A percentile compares a stretch with the other conserved stretches of the same genome.
Evolutionary conservation across 2,888 invertebrate species (phyloP).

Genomic region (Nesidiocoris tenuis): DNA sequence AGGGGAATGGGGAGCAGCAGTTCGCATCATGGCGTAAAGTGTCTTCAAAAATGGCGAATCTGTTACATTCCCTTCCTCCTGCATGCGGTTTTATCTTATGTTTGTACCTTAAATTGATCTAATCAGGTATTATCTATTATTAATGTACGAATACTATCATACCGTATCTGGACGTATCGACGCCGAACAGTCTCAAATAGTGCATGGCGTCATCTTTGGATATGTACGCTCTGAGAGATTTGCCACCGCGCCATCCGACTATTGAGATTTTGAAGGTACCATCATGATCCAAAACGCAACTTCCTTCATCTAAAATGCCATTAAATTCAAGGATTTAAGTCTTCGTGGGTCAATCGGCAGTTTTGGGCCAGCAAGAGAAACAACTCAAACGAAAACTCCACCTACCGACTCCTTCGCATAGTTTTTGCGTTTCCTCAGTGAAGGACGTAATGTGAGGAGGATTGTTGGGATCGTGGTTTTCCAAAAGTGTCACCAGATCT

Average conservation of each 20-base stretch:
- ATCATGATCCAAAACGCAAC: conserved; percentile 71
- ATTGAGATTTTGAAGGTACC: conserved; percentile 58
- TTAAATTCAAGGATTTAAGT: too few relatives aligned
- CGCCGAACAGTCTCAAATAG: conserved; percentile 79
- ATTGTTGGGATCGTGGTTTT: conserved; percentile 74
- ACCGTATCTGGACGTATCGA: conserved; percentile 84
- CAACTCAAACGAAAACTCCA: too few relatives aligned
- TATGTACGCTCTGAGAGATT: conserved; percentile 84
- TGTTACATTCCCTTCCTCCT: too few relatives aligned
- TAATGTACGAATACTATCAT: conserved; percentile 52
- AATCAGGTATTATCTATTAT: conserved; percentile 19
- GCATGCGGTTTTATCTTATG: too few relatives aligned
- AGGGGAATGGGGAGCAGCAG: conserved; percentile 13
- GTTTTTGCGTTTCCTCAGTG: conserved; percentile 65
- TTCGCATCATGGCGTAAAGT: too few relatives aligned
- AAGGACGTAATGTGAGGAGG: conserved; percentile 75
- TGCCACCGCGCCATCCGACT: conserved; percentile 90
- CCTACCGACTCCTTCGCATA: conserved; percentile 71
- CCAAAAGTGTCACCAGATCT: conserved; percentile 75
- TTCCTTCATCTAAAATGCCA: conserved; percentile 64
- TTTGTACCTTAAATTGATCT: background rate
- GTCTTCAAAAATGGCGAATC: too few relatives aligned
- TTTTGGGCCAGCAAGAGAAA: too few relatives aligned
- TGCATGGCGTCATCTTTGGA: conserved; percentile 82
- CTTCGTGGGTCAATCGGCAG: too few relatives aligned